Base-by-base conservation (phyloP, 1,140 invertebrate genomes). In the Drosophila sp. region DNA sequence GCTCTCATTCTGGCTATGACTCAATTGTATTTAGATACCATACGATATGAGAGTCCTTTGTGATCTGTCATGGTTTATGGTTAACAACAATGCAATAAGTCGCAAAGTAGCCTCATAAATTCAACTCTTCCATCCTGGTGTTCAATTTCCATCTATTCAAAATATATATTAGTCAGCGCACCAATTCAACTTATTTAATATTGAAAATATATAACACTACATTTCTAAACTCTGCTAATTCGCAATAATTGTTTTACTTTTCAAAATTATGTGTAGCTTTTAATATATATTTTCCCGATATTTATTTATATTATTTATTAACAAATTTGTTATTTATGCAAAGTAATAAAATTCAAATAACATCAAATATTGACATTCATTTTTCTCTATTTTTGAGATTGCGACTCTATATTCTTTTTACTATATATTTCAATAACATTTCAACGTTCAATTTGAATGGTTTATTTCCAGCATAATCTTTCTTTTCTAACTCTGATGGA, bases 51-150 rank as follows among this genome's bases (percentile, higher is more conserved):
- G 59, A 32, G 27, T 9, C 13, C 9, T 32, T 25, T 29, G 8
- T 54, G 53, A 53, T 72, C 62, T 53, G 32, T 53, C 18, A 65
- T 36, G 45, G 32, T 14, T 40, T 29, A 53, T 27, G 54, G 38
- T 45, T 56, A 18, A 25, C 27, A 48, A 56, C 51, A 57, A 32
- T 72, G 54, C 11, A 8, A 63, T 27, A 50, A 25, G 34, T 27
- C 29, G 29, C 32, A 34, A 66, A 11, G 29, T 36, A 36, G 40
- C 11, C 7, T 54, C n/a, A 34, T 64, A 43, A 45, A 41, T 34
- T 34, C 29, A 57, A 41, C 57, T 50, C 25, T 59, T 59, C 7
- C 9, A 18, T 54, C 34, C 46, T 1, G 21, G 48, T 46, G 32
- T 69, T 41, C 18, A 50, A 45, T 69, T 62, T 69, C 65, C 32